These are phyloP conservation scores for Nebria ingens DNA, from an alignment of 1,140 invertebrate genomes.

Conservation along the genomic window DNA sequence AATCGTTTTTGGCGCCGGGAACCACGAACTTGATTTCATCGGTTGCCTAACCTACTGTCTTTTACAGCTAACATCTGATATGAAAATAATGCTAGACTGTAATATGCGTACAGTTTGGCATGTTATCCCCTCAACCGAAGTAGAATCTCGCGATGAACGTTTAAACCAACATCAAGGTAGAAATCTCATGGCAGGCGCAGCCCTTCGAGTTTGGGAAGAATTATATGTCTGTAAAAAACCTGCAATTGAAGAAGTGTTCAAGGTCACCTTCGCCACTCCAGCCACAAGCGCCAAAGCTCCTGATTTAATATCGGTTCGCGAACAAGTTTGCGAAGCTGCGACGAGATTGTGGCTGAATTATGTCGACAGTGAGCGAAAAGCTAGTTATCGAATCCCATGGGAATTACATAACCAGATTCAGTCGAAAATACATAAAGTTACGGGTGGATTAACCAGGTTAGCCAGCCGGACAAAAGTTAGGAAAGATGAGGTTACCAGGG, in stretches of 20 bases:
- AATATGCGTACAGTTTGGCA: conserved; percentile 81
- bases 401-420: conserved; percentile 92
- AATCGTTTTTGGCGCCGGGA: conserved; percentile 86
- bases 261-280: conserved; percentile 64
- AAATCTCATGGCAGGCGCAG: conserved; percentile 80
- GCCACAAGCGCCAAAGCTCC: conserved; percentile 64
- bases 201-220: conserved; percentile 93
- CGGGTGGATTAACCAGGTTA: conserved; percentile 78
- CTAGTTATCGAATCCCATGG: conserved; percentile 73
- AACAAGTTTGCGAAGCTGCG: conserved; percentile 76
- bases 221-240: conserved; percentile 93
- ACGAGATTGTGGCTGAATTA: conserved; percentile 84
- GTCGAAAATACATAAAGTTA: conserved; percentile 93
- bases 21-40: conserved; percentile 91
- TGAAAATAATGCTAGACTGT: conserved; percentile 72
- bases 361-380: conserved; percentile 79
- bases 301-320: conserved; percentile 64
- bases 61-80: conserved; percentile 84
- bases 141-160: conserved; percentile 61
- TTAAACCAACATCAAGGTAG: conserved; percentile 71
- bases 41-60: conserved; percentile 92
- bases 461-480: conserved; percentile 75
- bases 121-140: conserved; percentile 62
- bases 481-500: conserved; percentile 47
- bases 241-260: conserved; percentile 88